phyloP scores from a whole-genome alignment of 2,888 invertebrate genomes.

The Catonia carolina region DNA sequence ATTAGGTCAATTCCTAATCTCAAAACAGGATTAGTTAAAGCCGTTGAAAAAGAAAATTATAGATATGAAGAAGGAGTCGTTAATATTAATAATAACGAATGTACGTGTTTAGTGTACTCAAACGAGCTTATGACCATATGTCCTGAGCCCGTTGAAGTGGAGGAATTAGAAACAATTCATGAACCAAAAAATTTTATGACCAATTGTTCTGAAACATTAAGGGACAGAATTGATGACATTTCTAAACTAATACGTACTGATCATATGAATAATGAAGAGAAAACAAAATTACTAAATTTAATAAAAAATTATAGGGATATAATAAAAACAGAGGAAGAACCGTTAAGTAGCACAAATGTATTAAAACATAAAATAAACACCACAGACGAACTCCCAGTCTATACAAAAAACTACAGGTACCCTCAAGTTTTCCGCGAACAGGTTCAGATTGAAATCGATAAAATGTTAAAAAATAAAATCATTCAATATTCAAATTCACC shows the following conservation, averaged over 20 bases:
- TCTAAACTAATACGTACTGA: slow-evolving; percentile 7
- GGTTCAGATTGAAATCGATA: slow-evolving; percentile 19
- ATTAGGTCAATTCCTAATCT: not conserved
- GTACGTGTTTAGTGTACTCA: not conserved
- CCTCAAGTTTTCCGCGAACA: slow-evolving; percentile 13
- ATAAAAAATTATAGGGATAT: slow-evolving; percentile 19
- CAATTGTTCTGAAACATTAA: not conserved
- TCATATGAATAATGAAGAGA: slow-evolving; percentile 20
- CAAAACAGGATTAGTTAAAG: slow-evolving; percentile 2
- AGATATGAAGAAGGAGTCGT: not conserved
- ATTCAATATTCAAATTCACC: slow-evolving; percentile 16
- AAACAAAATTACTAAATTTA: not conserved
- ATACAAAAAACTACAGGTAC: slow-evolving; percentile 19
- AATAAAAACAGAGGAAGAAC: slow-evolving; percentile 15
- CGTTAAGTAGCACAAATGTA: slow-evolving; percentile 9
- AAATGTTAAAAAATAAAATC: slow-evolving; percentile 20
- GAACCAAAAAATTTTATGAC: not conserved
- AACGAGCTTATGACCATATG: not conserved
- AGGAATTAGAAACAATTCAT: not conserved
- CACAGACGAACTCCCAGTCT: slow-evolving; percentile 15
- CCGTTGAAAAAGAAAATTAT: slow-evolving; percentile 4
- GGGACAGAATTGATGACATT: not conserved
- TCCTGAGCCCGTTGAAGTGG: slow-evolving; percentile 1
- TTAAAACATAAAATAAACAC: slow-evolving; percentile 19
- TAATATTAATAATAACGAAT: not conserved